These are phyloP conservation scores for Neoarius graeffei DNA, from an alignment of 2,113 vertebrate genomes.

Conservation along the genomic window DNA sequence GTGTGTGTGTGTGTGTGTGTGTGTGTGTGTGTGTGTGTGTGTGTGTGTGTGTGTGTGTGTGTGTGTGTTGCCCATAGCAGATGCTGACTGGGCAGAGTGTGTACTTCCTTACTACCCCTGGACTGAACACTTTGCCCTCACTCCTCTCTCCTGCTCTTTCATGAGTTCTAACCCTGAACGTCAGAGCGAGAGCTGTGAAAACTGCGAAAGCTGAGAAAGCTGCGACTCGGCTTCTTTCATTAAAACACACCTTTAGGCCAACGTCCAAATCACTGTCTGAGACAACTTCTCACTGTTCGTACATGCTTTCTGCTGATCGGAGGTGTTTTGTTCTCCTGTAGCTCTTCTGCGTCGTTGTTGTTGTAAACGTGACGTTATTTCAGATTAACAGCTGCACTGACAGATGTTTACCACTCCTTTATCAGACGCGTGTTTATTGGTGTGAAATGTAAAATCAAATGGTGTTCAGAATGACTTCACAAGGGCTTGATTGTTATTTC, in stretches of 20 bases:
- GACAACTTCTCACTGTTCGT: constrained; percentile 57
- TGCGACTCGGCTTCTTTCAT: constrained; percentile 72
- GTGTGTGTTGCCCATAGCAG: constrained; percentile 52
- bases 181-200: constrained; percentile 44
- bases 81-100: constrained; percentile 73
- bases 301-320: background rate
- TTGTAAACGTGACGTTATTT: constrained; percentile 66
- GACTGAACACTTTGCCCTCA: constrained; percentile 66
- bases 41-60: constrained; percentile 20
- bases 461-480: background rate
- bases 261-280: constrained; percentile 66
- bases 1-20: background rate
- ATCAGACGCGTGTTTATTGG: background rate
- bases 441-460: background rate
- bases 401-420: background rate
- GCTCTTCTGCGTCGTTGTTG: constrained; percentile 60
- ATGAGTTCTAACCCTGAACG: constrained; percentile 71
- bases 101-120: constrained; percentile 63
- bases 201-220: constrained; percentile 38
- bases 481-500: no score
- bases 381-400: constrained; percentile 50
- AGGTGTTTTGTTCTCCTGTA: constrained; percentile 56
- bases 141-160: constrained; percentile 25
- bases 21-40: background rate
- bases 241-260: constrained; percentile 72